Conservation (phyloP, 2,797 vertebrate genomes). For the Paguma larvata region DNA sequence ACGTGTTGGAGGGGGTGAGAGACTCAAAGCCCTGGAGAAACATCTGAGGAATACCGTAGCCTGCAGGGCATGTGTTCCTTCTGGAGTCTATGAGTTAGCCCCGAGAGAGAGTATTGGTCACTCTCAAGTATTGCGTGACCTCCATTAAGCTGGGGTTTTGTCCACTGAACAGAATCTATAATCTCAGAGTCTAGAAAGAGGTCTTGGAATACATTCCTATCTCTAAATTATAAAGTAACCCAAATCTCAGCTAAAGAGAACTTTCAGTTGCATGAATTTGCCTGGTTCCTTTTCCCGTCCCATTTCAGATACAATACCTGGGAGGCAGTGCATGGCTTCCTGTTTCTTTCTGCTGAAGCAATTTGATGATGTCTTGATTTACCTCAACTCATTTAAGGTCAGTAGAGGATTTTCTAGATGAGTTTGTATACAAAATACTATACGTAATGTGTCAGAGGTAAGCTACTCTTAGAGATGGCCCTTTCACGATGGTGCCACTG, state of each 20-base stretch:
- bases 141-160: neutral
- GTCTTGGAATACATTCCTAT: neutral
- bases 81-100: neutral
- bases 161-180: neutral
- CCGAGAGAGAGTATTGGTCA: neutral
- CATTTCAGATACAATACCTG: constrained; percentile 98
- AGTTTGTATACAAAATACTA: constrained; percentile 34
- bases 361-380: constrained; percentile 98
- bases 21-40: neutral
- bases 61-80: neutral
- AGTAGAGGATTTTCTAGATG: constrained; percentile 75
- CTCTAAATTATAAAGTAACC: constrained; percentile 48
- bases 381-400: constrained; percentile 99
- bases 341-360: constrained; percentile 97
- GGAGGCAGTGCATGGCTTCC: constrained; percentile 98
- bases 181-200: constrained; percentile 46
- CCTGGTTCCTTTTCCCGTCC: constrained; percentile 77
- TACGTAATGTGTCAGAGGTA: neutral
- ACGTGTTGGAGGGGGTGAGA: neutral
- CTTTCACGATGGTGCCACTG: neutral
- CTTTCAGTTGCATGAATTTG: neutral
- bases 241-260: constrained; percentile 14
- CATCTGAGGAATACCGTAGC: neutral
- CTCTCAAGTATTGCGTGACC: neutral
- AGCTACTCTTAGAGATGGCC: neutral